Base-by-base conservation (phyloP, 2,113 vertebrate species). In the Orycteropus afer region DNA sequence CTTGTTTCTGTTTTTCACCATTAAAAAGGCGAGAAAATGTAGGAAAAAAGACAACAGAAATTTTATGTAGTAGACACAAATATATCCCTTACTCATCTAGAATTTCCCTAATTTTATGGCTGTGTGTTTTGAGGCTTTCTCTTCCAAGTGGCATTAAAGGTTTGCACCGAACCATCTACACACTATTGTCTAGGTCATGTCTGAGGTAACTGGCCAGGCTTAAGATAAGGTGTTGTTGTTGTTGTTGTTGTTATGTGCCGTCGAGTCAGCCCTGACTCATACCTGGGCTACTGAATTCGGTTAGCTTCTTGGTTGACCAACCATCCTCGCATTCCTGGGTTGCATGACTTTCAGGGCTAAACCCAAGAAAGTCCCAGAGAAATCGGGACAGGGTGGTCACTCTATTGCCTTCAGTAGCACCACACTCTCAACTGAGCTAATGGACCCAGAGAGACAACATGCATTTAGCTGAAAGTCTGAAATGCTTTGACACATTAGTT, bases 1-100 rank as follows among this genome's bases (percentile, higher is more conserved):
- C 95, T 91, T 55, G 34, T 94, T 97, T 96, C 86, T n/a, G 0
- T 76, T 85, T 88, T 93, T 80, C 78, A 71, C 78, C 55, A 80
- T 45, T 29, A 7, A n/a, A 7, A 83, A 81, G 83, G 27, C 73
- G 69, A 53, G 13, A 76, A 80, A 65, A 14, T 22, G 61, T 20
- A 47, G 42, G 67, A 37, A 65, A 12, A 67, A 57, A 90, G 10
- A 63, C 34, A 91, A 71, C 69, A 89, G 76, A 74, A 65, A 76
- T 73, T 86, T 61, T 59, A 34, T 71, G 94, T 47, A 18, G 57
- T 27, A 53, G 74, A 51, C 27, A 89, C 15, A 45, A 37, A 89
- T 86, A 49, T 12, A 49, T 5, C 45, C n/a, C 76, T 57, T 8
- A 71, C n/a, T 49, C 53, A 10, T 67, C 51, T 76, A 4, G 0